Base-by-base conservation (phyloP, 2,888 invertebrate genomes). In the Laothoe populi region DNA sequence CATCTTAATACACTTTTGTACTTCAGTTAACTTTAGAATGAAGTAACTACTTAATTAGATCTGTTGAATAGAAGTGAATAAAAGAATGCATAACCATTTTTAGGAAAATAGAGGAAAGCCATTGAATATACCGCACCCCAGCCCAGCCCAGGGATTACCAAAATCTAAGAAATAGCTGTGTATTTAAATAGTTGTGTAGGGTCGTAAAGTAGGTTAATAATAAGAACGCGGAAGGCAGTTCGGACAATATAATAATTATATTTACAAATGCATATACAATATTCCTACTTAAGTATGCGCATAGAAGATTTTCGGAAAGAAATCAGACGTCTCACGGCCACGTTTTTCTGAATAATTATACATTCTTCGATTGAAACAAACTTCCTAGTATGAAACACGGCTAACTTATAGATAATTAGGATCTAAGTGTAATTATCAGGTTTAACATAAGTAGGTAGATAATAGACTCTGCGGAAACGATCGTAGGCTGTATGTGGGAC, bases 401-500 rank as follows among this genome's bases (percentile, higher is more conserved):
- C 35, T 35, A 19, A 19, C 35, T 19, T 53, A 13, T 35, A 19
- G 19, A 11, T 53, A 53, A 53, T 53, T 53, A 35, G 35, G 53
- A 53, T 53, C 53, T 8, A 19, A 53, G 35, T 53, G 35, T 35
- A 53, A 53, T 59, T 59, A 57, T 44, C 19, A 24, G 58, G 11
- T 35, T 16, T 16, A 26, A 40, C 35, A 58, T 46, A 48, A 40
- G 57, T 58, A 62, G 62, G 58, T 58, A 40, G 45, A 59, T 62
- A 40, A 62, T 58, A 58, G 26, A 46, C 45, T 46, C 58, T 48
- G 31, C 57, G 57, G 46, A 46, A 23, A 16, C 31, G 40, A 24
- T 42, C 42, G 61, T 60, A 63, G 63, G 60, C 38, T 26, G 57
- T 31, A 40, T 60, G 63, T 63, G 61, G 60, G 63, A 49, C 44